Conservation (phyloP, 2,888 invertebrate genomes). For the Gisinianus flammeolus region DNA sequence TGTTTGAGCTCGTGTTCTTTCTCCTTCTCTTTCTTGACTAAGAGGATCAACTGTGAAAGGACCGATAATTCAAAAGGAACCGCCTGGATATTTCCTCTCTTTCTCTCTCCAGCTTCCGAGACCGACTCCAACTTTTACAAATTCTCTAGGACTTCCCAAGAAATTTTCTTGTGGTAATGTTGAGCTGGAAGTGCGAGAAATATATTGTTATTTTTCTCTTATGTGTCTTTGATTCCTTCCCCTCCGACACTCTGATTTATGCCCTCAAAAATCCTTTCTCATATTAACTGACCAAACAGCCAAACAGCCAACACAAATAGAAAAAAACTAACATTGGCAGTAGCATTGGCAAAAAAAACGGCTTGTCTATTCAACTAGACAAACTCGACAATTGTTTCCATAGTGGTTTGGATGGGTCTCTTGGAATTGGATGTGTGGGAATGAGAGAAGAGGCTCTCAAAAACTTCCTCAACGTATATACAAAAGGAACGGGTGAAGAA, state of each 20-base stretch:
- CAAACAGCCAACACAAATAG: not conserved
- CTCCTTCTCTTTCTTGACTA: slow-evolving; percentile 24
- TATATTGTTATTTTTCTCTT: slow-evolving; percentile 39
- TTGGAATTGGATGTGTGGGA: no score
- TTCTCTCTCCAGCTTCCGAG: not conserved
- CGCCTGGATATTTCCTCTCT: not conserved
- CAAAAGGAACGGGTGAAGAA: no score
- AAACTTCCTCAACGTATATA: no score
- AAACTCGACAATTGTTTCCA: not conserved
- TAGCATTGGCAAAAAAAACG: not conserved
- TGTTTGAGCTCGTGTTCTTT: no score
- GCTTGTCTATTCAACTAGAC: not conserved
- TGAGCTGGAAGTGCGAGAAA: slow-evolving; percentile 23
- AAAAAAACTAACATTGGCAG: not conserved
- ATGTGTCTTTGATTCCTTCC: not conserved
- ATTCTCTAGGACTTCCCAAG: slow-evolving; percentile 20
- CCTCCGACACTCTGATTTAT: slow-evolving; percentile 33
- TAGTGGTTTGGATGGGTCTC: no score
- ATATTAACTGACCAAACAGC: slow-evolving; percentile 31
- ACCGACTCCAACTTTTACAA: slow-evolving; percentile 13
- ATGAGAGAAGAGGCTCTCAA: no score
- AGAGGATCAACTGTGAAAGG: slow-evolving; percentile 37
- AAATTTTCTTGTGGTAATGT: slow-evolving; percentile 11
- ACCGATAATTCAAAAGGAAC: slow-evolving; percentile 32
- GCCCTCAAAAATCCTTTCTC: slow-evolving; percentile 30